Percentiles rank a stretch among this genome's conserved stretches.
Evolutionary conservation across 2,113 vertebrate genomes (phyloP).

Genomic region (Galeopterus variegatus): DNA sequence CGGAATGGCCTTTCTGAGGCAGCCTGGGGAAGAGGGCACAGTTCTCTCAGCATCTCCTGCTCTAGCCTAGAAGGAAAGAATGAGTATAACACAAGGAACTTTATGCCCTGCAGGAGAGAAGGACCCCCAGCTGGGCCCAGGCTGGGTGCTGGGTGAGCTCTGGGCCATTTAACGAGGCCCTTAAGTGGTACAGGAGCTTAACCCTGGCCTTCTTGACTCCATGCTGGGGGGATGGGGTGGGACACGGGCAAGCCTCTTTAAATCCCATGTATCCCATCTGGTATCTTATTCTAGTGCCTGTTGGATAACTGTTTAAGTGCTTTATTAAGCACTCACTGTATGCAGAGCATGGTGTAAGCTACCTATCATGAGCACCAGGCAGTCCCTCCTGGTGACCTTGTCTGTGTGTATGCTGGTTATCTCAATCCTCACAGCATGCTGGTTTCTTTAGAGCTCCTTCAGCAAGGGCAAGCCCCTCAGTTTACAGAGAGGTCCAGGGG

Average conservation of each 20-base stretch:
- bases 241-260: background rate
- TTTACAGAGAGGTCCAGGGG: background rate
- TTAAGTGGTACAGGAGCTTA: background rate
- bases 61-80: background rate
- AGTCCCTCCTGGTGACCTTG: background rate
- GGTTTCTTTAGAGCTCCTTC: background rate
- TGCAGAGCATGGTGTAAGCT: background rate
- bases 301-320: background rate
- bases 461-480: background rate
- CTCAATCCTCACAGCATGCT: background rate
- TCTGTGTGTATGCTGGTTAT: background rate
- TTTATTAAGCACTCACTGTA: background rate
- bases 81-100: background rate
- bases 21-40: background rate
- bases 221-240: background rate
- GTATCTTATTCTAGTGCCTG: background rate
- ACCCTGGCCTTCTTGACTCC: background rate
- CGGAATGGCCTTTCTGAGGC: background rate
- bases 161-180: background rate
- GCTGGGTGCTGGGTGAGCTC: background rate
- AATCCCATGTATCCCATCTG: background rate
- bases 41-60: background rate
- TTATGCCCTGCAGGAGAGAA: background rate
- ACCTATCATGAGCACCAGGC: background rate
- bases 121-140: background rate